These are phyloP conservation scores for Sepiola atlantica DNA, from an alignment of 2,888 invertebrate species.

Conservation along the genomic window DNA sequence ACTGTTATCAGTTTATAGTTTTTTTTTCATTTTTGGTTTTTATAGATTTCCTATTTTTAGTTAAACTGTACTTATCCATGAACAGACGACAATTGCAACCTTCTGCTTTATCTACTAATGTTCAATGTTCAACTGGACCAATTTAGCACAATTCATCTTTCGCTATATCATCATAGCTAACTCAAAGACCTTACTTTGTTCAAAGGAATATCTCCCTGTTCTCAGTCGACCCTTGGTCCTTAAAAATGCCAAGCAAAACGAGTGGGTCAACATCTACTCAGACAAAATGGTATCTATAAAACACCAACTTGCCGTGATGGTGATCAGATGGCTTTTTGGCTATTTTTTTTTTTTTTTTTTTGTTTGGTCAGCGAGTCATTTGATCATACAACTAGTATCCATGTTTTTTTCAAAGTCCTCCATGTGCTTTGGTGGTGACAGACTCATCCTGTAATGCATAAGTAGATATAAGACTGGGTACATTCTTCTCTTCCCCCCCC, in stretches of 20 bases:
- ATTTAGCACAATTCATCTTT: not conserved
- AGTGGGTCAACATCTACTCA: constrained; percentile 69
- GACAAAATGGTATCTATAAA: constrained; percentile 63
- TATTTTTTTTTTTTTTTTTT: no score
- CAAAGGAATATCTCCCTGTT: constrained; percentile 75
- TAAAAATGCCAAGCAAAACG: constrained; percentile 64
- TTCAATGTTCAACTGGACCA: not conserved
- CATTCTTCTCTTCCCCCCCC: no score
- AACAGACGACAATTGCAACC: not conserved
- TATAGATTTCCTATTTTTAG: not conserved
- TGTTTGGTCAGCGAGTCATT: not conserved
- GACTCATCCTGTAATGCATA: not conserved
- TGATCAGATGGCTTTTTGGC: constrained; percentile 34
- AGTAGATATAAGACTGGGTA: not conserved
- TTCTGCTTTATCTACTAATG: constrained; percentile 16
- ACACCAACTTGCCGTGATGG: constrained; percentile 11
- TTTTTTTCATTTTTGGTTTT: not conserved
- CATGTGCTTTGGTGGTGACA: constrained; percentile 36
- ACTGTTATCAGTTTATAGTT: not conserved
- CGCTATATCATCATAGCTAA: constrained; percentile 41
- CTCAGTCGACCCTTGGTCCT: constrained; percentile 73
- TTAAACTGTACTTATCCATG: not conserved
- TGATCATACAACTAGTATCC: constrained; percentile 40
- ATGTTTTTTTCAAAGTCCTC: constrained; percentile 10
- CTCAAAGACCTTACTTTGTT: constrained; percentile 49